phyloP scores from a whole-genome alignment of 2,888 invertebrate species.

The Proisotoma minuta region DNA sequence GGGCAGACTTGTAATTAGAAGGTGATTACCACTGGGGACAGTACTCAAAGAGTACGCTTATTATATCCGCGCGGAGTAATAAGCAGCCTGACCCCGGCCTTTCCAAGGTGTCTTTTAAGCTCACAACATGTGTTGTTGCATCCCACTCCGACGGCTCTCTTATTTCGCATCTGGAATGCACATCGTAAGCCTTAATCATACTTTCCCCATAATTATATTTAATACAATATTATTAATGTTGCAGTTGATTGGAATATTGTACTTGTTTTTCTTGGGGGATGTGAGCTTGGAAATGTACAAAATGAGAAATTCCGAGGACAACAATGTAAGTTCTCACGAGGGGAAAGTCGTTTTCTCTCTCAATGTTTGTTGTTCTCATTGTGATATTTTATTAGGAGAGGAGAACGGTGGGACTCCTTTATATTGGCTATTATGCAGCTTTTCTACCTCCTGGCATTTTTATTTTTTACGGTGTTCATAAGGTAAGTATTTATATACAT shows the following conservation, averaged over 20 bases:
- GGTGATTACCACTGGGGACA: too few relatives aligned
- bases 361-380: background rate
- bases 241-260: conserved; percentile 26
- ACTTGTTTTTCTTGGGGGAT: conserved; percentile 27
- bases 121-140: conserved; percentile 34
- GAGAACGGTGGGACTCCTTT: conserved; percentile 30
- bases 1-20: too few relatives aligned
- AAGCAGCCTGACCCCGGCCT: too few relatives aligned
- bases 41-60: too few relatives aligned
- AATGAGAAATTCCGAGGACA: background rate
- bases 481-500: too few relatives aligned
- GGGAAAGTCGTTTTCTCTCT: background rate
- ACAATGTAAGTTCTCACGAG: too few relatives aligned
- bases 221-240: background rate
- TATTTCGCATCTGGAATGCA: conserved; percentile 26
- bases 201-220: background rate
- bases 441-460: conserved; percentile 36
- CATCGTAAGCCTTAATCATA: conserved; percentile 21
- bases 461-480: conserved; percentile 38
- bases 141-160: conserved; percentile 26
- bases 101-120: too few relatives aligned
- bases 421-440: conserved; percentile 35
- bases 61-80: too few relatives aligned
- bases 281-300: conserved; percentile 18
- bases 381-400: too few relatives aligned